Evolutionary conservation across 2,888 invertebrate genomes (phyloP).

Genomic region (Mesochorus sp.): DNA sequence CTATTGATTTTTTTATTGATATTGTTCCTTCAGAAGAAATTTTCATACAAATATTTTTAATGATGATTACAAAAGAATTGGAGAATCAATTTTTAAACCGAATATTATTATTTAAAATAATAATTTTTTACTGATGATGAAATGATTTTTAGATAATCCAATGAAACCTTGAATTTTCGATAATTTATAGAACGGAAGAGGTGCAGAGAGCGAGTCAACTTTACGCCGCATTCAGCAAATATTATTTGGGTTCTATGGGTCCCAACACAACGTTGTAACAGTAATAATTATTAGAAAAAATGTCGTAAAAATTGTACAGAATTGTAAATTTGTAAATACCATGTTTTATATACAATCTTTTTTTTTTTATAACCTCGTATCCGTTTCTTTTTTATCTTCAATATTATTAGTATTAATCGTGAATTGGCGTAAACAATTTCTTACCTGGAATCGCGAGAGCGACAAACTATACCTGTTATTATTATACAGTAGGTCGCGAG

Average conservation of each 20-base stretch:
- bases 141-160: background rate
- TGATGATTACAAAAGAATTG: too few species aligned
- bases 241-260: constrained; percentile 73
- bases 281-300: background rate
- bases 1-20: too few species aligned
- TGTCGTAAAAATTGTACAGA: background rate
- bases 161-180: background rate
- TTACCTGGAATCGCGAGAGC: constrained; percentile 35
- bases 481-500: constrained; percentile 32
- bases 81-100: too few species aligned
- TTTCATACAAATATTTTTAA: too few species aligned
- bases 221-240: constrained; percentile 77
- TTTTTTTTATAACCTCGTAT: background rate
- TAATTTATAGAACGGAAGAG: constrained; percentile 75
- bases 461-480: constrained; percentile 17
- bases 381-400: background rate
- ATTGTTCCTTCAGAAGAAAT: too few species aligned
- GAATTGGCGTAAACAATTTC: constrained; percentile 2
- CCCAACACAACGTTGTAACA: constrained; percentile 61
- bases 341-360: constrained; percentile 42
- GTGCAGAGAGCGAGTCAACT: constrained; percentile 76
- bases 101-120: too few species aligned
- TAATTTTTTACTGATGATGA: background rate
- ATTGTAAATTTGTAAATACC: constrained; percentile 56
- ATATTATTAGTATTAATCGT: constrained; percentile 2